Conservation (phyloP, 2,888 invertebrate species). For the Nomada ruficornis region DNA sequence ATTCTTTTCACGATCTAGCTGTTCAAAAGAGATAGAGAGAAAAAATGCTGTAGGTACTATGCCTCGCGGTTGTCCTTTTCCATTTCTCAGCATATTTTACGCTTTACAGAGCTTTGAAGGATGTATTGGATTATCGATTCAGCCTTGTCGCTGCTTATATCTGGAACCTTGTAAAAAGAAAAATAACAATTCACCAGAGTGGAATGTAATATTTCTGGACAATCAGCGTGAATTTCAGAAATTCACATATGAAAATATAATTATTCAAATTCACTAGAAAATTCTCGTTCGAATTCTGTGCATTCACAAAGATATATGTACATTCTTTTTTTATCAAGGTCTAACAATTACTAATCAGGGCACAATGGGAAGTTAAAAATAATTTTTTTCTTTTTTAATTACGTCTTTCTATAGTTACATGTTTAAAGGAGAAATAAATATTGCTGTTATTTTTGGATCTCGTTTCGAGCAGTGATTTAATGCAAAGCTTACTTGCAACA, state of each 20-base stretch:
- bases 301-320: background rate
- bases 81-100: conserved; percentile 39
- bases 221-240: background rate
- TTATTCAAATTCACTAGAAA: background rate
- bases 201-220: background rate
- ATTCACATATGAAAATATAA: background rate
- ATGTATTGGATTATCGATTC: conserved; percentile 54
- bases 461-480: conserved; percentile 25
- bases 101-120: conserved; percentile 30
- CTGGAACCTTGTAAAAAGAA: conserved; percentile 11
- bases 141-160: conserved; percentile 34
- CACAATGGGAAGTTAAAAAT: background rate
- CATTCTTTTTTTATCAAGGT: background rate
- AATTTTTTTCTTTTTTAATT: background rate
- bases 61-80: conserved; percentile 45
- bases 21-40: conserved; percentile 12
- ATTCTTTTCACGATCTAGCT: conserved; percentile 2
- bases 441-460: background rate
- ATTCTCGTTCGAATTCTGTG: background rate
- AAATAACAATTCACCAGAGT: conserved; percentile 24
- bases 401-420: background rate
- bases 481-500: conserved; percentile 5
- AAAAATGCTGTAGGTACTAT: conserved; percentile 19
- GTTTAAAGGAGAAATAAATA: background rate
- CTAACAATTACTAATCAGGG: background rate